Conservation (phyloP, 2,797 vertebrate genomes). For the Diglossa cyanea region DNA sequence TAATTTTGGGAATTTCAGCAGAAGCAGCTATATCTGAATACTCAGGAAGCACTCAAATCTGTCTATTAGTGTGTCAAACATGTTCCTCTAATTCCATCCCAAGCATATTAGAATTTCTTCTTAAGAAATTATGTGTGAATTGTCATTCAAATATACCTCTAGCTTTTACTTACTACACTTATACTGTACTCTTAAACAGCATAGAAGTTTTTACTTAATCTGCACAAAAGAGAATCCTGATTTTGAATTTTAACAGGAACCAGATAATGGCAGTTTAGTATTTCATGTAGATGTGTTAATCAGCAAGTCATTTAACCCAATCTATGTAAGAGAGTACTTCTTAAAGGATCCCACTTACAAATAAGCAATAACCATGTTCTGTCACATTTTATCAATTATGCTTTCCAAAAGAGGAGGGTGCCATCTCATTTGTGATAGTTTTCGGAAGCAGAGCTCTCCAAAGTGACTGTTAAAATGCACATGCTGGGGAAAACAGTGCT, state of each 20-base stretch:
- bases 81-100: background rate
- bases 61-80: background rate
- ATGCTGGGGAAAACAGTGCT: background rate
- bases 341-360: background rate
- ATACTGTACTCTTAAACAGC: background rate
- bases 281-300: background rate
- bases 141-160: background rate
- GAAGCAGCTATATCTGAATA: background rate
- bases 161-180: background rate
- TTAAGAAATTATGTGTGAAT: background rate
- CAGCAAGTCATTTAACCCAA: slow-evolving; percentile 22
- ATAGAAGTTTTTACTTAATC: background rate
- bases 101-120: background rate
- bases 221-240: background rate
- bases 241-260: background rate
- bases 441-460: background rate
- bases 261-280: slow-evolving; percentile 10
- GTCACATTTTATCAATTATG: slow-evolving; percentile 8
- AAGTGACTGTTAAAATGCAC: background rate
- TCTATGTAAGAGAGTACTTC: background rate
- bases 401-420: background rate
- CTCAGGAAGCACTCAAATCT: background rate
- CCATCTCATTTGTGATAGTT: background rate
- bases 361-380: background rate
- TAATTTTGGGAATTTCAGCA: background rate